phyloP scores from a whole-genome alignment of 2,888 invertebrate species.

The Caenorhabditis panamensis region DNA sequence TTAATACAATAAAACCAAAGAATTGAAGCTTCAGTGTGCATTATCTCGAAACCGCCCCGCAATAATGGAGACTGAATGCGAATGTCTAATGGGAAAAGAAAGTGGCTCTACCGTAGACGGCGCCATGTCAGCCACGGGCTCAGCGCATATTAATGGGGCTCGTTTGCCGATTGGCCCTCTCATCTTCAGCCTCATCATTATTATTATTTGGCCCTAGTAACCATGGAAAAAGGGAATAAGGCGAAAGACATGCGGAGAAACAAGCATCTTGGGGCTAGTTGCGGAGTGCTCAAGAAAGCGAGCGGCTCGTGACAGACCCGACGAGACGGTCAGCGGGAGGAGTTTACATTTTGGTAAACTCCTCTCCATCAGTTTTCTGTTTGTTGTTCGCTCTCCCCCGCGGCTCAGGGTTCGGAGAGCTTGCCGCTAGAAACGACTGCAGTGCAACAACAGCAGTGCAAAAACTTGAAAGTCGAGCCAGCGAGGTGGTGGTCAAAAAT shows the following conservation, averaged over 20 bases:
- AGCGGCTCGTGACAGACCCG: slow-evolving; percentile 54
- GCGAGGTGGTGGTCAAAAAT: too few species aligned
- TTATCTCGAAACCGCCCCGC: neutral
- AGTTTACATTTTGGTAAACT: slow-evolving; percentile 57
- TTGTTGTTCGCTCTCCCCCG: slow-evolving; percentile 8
- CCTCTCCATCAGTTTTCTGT: slow-evolving; percentile 23
- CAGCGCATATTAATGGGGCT: slow-evolving; percentile 36
- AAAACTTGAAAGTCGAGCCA: slow-evolving; percentile 48
- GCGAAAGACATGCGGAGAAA: slow-evolving; percentile 5
- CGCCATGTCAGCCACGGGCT: slow-evolving; percentile 24
- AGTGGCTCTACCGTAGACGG: slow-evolving; percentile 36
- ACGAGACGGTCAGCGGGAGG: slow-evolving; percentile 21
- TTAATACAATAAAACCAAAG: too few species aligned
- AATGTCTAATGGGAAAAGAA: slow-evolving; percentile 1
- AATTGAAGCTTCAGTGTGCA: neutral
- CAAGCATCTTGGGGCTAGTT: neutral
- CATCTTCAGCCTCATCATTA: slow-evolving; percentile 17
- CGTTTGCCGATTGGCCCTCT: neutral
- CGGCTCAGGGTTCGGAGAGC: slow-evolving; percentile 16
- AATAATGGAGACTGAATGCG: slow-evolving; percentile 16
- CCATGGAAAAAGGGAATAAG: slow-evolving; percentile 33
- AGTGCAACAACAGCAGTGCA: neutral
- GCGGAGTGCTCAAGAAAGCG: slow-evolving; percentile 14
- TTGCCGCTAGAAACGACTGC: neutral
- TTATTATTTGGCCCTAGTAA: slow-evolving; percentile 42